Evolutionary conservation across 2,888 invertebrate genomes (phyloP).

Genomic region (Ophioninae sp.): DNA sequence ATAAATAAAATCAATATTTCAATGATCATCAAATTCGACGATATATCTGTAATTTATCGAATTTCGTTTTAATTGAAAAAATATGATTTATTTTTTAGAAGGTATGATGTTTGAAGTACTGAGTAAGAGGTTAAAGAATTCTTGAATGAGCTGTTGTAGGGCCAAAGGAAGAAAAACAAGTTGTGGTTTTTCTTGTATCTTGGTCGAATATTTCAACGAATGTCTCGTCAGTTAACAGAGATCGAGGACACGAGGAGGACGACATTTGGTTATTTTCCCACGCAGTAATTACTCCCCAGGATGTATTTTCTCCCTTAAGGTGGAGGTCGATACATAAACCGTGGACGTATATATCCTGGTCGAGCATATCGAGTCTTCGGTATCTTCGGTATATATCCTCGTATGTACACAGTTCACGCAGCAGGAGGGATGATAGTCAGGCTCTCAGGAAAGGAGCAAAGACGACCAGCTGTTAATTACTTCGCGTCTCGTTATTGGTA

Average conservation of each 20-base stretch:
- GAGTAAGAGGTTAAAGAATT: neutral
- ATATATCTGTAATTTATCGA: too few relatives aligned
- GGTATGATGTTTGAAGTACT: too few relatives aligned
- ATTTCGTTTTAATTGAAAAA: too few relatives aligned
- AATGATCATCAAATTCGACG: too few relatives aligned
- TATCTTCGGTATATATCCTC: neutral
- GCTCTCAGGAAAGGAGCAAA: constrained; percentile 39
- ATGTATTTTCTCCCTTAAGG: constrained; percentile 63
- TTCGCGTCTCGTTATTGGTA: constrained; percentile 50
- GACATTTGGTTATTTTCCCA: constrained; percentile 70
- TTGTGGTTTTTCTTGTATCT: constrained; percentile 41
- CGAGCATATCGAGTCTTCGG: constrained; percentile 33
- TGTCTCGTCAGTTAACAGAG: constrained; percentile 32
- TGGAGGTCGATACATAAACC: constrained; percentile 61
- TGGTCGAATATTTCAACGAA: constrained; percentile 16
- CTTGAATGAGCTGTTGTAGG: neutral
- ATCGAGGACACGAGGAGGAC: constrained; percentile 33
- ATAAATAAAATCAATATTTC: too few relatives aligned
- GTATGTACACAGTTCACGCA: constrained; percentile 27
- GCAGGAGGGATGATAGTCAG: constrained; percentile 47
- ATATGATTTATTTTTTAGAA: too few relatives aligned
- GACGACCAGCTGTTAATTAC: constrained; percentile 60
- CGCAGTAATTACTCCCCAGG: constrained; percentile 69
- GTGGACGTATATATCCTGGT: constrained; percentile 45
- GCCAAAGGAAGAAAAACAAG: constrained; percentile 29